phyloP scores from a whole-genome alignment of 2,797 vertebrate species.

The Carcharodon carcharias region DNA sequence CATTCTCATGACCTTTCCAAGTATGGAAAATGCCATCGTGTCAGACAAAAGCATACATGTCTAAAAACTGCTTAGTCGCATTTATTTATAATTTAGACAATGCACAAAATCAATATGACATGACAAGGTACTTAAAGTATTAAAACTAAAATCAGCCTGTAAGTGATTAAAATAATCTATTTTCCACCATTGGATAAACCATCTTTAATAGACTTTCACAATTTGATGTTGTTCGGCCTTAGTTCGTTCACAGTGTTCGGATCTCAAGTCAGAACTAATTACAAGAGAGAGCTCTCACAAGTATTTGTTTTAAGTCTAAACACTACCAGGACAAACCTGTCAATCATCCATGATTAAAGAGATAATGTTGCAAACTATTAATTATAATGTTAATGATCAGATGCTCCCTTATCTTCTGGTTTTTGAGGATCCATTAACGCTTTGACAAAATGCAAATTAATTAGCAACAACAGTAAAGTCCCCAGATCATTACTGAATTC shows the following conservation, averaged over 20 bases:
- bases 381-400: slow-evolving; percentile 1
- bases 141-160: neutral
- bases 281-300: neutral
- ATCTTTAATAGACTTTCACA: neutral
- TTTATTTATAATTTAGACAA: neutral
- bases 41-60: neutral
- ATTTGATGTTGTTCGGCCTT: neutral
- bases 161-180: neutral
- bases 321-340: neutral
- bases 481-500: neutral
- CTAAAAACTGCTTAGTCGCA: neutral
- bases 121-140: neutral
- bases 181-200: neutral
- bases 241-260: neutral
- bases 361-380: neutral
- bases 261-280: neutral
- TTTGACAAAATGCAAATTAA: neutral
- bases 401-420: neutral
- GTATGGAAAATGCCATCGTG: neutral
- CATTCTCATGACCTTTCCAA: neutral
- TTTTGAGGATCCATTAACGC: neutral
- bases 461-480: neutral
- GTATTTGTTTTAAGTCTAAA: slow-evolving; percentile 4
- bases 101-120: neutral
- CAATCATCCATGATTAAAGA: neutral